These are phyloP conservation scores for Tiliacea aurago DNA, from an alignment of 2,888 invertebrate genomes.

Conservation along the genomic window DNA sequence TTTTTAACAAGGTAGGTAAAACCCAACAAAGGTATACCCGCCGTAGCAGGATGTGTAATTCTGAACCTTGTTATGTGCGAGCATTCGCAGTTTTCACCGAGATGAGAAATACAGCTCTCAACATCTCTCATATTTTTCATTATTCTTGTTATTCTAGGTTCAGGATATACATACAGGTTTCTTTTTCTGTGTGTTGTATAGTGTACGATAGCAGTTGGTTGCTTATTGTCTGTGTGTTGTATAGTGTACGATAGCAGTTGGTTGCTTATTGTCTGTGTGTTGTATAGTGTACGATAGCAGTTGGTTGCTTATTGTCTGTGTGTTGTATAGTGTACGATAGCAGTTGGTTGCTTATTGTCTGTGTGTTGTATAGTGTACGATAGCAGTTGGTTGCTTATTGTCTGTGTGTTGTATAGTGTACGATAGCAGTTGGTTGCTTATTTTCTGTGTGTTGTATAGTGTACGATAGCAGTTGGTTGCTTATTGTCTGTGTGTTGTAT, in stretches of 20 bases:
- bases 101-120: background rate
- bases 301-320: background rate
- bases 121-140: background rate
- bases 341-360: background rate
- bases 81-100: slow-evolving; percentile 19
- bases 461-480: background rate
- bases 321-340: background rate
- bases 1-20: slow-evolving; percentile 13
- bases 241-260: background rate
- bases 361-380: background rate
- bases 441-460: background rate
- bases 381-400: background rate
- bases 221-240: background rate
- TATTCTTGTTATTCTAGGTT: background rate
- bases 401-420: slow-evolving; percentile 5
- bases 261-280: background rate
- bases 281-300: background rate
- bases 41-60: background rate
- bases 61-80: slow-evolving; percentile 15
- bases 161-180: background rate
- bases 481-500: background rate
- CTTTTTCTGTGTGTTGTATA: background rate
- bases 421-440: background rate
- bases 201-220: background rate
- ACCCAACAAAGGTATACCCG: background rate